Evolutionary conservation across 2,888 invertebrate genomes (phyloP), one percentile per base, ranked within the genome.

Genomic region (Andrena hattorfiana): DNA sequence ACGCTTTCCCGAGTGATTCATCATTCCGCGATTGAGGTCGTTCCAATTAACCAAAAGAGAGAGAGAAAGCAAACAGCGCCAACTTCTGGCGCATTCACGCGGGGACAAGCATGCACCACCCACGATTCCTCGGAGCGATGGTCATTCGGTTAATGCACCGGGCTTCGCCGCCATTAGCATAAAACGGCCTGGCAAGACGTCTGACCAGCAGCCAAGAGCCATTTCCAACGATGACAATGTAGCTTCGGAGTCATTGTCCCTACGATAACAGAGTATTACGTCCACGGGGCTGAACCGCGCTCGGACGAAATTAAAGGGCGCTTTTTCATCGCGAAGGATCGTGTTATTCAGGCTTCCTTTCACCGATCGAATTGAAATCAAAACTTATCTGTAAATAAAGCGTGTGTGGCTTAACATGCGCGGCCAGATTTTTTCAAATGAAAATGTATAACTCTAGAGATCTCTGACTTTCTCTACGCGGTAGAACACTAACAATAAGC

Each of bases 81-180:
- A 68, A 42, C 71, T 62, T 75, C 35, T 20, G 32, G 23, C 67
- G 56, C 56, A 49, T 77, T 77, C 64, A 54, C 68, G 30, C 56
- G 66, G 26, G 76, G 68, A 67, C 66, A 62, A 80, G 66, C 62
- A 67, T 64, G 63, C 6, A 13, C 28, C 26, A 32, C n/a, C 60
- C 48, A 49, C 62, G 75, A 64, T 35, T 72, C 60, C 69, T 77
- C 71, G 62, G 77, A 56, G 75, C 79, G 62, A 74, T 67, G 71
- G 81, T 74, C 74, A 79, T 51, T 74, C 81, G 60, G 72, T 76
- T 77, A 73, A 73, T 68, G 72, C 77, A 80, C 73, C 56, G 56
- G 28, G 42, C 56, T 73, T 68, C n/a, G 23, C 63, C 20, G 56
- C 64, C 73, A 73, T 73, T 73, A 73, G 66, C 73, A 73, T 73